Base-by-base conservation (phyloP, 2,113 vertebrate genomes). In the Laticauda laticaudata region DNA sequence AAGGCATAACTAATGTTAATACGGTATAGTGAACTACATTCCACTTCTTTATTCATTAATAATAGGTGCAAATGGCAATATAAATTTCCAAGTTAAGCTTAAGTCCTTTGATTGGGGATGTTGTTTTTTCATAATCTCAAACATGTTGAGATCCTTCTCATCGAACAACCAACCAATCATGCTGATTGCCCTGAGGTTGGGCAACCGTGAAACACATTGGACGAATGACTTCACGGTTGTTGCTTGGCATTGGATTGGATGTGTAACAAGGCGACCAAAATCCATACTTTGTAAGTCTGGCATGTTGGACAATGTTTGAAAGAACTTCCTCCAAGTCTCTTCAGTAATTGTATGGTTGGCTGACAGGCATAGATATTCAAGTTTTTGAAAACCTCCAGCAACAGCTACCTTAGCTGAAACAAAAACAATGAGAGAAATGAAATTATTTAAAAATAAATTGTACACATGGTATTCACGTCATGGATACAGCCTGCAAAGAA, bases 251-350 rank as follows among this genome's bases (percentile, higher is more conserved):
- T 94, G 94, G 85, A 95, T 92, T 23, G 53, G 15, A 0, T 95
- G 11, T 0, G 53, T 95, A 59, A 94, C 90, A 23, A 81, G 5
- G 1, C 1, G 4, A 53, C 20, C 91, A 0, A 95, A 5, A 2
- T 1, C 2, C 87, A 96, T 9, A 1, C 90, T 2, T 39, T 86
- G 64, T 86, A 96, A 93, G 45, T 93, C 56, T 29, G 95, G 92
- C 87, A 94, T 15, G 11, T 59, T 94, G 85, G 87, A 86, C 89
- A 96, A 51, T 8, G 34, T 92, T 92, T 89, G 75, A 57, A 97
- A 96, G 93, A 96, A 97, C 43, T 93, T 94, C 90, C 88, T 96
- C 43, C 95, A 97, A 18, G 93, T 94, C 56, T 93, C 94, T 59
- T 97, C 94, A 86, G 91, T 94, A 93, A 96, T 48, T 3, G 18